These are phyloP conservation scores for Strigamia transsilvanica DNA, from an alignment of 2,888 invertebrate species.

Conservation along the genomic window DNA sequence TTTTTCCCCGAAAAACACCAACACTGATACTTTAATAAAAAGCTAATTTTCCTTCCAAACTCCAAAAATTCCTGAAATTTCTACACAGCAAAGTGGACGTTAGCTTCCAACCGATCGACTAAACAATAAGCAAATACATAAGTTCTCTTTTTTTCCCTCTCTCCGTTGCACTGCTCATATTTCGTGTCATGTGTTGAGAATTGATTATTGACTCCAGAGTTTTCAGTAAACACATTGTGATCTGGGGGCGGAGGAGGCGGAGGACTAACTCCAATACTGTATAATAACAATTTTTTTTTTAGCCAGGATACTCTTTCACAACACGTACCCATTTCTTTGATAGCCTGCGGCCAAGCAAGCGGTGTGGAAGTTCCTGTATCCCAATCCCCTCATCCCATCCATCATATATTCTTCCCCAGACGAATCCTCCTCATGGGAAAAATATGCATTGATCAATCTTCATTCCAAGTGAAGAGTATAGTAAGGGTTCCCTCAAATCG, in stretches of 20 bases:
- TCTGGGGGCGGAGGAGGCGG: background rate
- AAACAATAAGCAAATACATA: background rate
- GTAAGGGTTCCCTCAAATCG: slow-evolving; percentile 46
- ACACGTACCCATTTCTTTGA: slow-evolving; percentile 40
- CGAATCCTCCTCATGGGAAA: slow-evolving; percentile 34
- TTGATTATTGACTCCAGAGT: slow-evolving; percentile 2
- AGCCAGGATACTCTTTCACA: background rate
- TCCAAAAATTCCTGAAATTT: background rate
- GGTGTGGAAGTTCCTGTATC: slow-evolving; percentile 13
- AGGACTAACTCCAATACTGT: background rate
- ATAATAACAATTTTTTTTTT: slow-evolving; percentile 10
- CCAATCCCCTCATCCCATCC: slow-evolving; percentile 24
- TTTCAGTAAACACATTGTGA: slow-evolving; percentile 17
- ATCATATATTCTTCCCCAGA: slow-evolving; percentile 28
- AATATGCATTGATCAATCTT: slow-evolving; percentile 48
- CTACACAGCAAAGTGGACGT: background rate
- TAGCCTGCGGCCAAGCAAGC: slow-evolving; percentile 44
- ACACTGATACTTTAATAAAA: no score
- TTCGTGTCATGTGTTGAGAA: background rate
- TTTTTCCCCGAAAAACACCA: no score
- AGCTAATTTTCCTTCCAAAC: background rate
- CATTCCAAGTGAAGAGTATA: slow-evolving; percentile 35
- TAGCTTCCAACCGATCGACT: background rate
- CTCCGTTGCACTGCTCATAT: background rate
- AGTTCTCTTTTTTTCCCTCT: background rate